Conservation (phyloP, 2,113 vertebrate species). For the Cryptomyrus ogoouensis region DNA sequence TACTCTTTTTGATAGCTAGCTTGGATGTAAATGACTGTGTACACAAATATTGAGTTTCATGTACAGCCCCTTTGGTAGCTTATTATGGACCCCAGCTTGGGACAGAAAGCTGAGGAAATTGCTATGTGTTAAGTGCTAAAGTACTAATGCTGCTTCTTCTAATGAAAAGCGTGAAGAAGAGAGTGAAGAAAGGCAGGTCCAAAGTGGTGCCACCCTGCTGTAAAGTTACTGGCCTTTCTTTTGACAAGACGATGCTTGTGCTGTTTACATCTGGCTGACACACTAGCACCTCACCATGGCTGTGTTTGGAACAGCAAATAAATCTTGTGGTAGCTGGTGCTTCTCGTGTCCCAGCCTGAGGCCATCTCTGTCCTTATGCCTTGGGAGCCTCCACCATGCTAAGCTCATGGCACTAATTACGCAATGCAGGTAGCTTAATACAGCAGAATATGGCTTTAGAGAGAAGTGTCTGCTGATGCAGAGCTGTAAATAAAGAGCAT, state of each 20-base stretch:
- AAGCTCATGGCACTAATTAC: background rate
- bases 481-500: background rate
- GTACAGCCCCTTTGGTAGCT: background rate
- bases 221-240: background rate
- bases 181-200: background rate
- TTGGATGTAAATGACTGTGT: background rate
- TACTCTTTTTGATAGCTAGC: background rate
- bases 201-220: background rate
- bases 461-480: background rate
- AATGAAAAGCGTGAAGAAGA: background rate
- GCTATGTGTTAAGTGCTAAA: background rate
- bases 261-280: background rate
- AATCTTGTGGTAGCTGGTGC: background rate
- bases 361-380: background rate
- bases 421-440: background rate
- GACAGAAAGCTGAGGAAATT: background rate
- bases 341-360: background rate
- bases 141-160: background rate
- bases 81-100: background rate
- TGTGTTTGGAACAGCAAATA: background rate
- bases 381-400: background rate
- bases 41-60: too few relatives aligned
- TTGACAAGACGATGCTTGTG: background rate
- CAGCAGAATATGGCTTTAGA: background rate
- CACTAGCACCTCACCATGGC: background rate